Evolutionary conservation across 1,140 invertebrate genomes (phyloP).

Genomic region (Sycophaga agraensis): DNA sequence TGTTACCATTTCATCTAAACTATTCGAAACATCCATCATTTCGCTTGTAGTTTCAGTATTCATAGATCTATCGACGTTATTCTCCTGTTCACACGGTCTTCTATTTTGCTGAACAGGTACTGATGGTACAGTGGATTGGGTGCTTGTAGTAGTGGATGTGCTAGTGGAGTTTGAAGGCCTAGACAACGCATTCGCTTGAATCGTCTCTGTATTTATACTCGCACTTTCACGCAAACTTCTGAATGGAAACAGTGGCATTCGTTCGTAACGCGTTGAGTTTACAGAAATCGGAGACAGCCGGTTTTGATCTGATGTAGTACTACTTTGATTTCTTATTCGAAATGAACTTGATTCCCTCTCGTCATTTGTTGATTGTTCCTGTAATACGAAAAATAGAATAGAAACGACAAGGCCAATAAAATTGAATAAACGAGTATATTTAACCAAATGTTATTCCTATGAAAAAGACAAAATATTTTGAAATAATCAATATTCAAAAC

Average conservation of each 20-base stretch:
- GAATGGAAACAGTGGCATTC: slow-evolving; percentile 46
- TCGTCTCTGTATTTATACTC: slow-evolving; percentile 31
- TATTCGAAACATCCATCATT: no score
- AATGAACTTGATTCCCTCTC: slow-evolving; percentile 1
- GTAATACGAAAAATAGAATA: not conserved
- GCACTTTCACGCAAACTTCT: slow-evolving; percentile 43
- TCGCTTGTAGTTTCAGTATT: not conserved
- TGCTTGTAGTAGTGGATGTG: no score
- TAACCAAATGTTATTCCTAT: no score
- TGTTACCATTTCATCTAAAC: no score
- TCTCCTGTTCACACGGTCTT: slow-evolving; percentile 6
- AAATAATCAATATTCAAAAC: no score
- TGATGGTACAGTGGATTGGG: not conserved
- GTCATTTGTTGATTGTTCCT: not conserved
- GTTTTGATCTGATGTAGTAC: slow-evolving; percentile 14
- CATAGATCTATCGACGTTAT: slow-evolving; percentile 4
- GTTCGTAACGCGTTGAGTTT: slow-evolving; percentile 44
- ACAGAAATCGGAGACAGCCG: slow-evolving; percentile 42
- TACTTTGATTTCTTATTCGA: slow-evolving; percentile 6
- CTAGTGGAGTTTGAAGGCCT: not conserved
- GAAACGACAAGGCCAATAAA: no score
- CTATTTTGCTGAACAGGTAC: not conserved
- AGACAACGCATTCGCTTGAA: slow-evolving; percentile 17
- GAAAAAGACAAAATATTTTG: no score
- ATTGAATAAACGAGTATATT: no score